Evolutionary conservation across 2,797 vertebrate species (phyloP), one percentile per base, ranked within the genome.

Genomic region (Aphelocoma californica): DNA sequence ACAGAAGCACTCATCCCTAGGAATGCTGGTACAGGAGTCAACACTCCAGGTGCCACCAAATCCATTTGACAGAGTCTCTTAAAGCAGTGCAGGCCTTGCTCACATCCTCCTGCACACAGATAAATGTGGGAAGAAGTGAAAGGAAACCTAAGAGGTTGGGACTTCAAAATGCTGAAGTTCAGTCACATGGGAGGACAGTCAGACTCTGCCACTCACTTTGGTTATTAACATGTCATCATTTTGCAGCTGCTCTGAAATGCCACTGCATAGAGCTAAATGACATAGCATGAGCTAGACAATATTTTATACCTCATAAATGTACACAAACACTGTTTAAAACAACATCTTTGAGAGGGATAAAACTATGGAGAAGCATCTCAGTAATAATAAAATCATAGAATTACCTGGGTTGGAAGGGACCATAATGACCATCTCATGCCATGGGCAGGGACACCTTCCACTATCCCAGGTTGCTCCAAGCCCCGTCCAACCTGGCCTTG

Each of bases 391-490:
- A 74, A 53, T 7, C 32, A 38, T 3, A 50, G 50, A 56, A n/a
- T 5, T 48, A 7, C 32, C 28, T 50, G 32, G 28, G 8, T 25
- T 25, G 28, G 50, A 38, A 57, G 36, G 57, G 12, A n/a, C 14
- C 23, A 29, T 14, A 24, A 56, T 0, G 2, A 20, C 2, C 20
- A 57, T 26, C 28, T 51, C 5, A 6, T 45, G 15, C 42, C 24
- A 16, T 19, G 25, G 62, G 3, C 23, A 64, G 57, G 17, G 44
- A 19, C 44, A 45, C 2, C 5, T 78, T 26, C 12, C 18, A 5
- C 8, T 3, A 12, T 0, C 0, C 25, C 45, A 58, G 12, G 29
- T 0, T 65, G 25, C 7, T 31, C n/a, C 29, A 45, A 40, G 14
- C 18, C 44, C 12, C 0, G 0, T 26, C 20, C 25, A 57, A 0